These are phyloP conservation scores for Halcyon chelicuti DNA, from an alignment of 2,797 vertebrate species.

Conservation along the genomic window DNA sequence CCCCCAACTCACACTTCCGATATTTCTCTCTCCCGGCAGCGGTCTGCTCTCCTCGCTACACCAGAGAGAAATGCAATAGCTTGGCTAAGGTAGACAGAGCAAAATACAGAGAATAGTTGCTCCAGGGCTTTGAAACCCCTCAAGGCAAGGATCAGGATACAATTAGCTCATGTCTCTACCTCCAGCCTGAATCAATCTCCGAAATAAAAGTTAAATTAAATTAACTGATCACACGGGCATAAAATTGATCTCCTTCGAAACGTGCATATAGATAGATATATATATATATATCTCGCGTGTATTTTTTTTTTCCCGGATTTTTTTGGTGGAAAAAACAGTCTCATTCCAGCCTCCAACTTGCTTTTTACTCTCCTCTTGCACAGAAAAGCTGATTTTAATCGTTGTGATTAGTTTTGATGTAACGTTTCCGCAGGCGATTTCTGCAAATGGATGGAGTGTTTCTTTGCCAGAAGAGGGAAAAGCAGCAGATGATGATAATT, in stretches of 20 bases:
- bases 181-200: slow-evolving; percentile 93
- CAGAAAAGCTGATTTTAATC: slow-evolving; percentile 99
- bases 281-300: slow-evolving; percentile 36
- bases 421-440: slow-evolving; percentile 94
- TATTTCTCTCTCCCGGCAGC: slow-evolving; percentile 87
- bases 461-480: slow-evolving; percentile 97
- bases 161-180: slow-evolving; percentile 99
- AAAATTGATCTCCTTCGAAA: slow-evolving; percentile 85
- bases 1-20: slow-evolving; percentile 54
- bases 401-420: slow-evolving; percentile 99
- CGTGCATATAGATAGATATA: slow-evolving; percentile 67
- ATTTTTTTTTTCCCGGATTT: slow-evolving; percentile 78
- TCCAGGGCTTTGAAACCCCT: slow-evolving; percentile 98
- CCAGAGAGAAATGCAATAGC: slow-evolving; percentile 98
- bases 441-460: slow-evolving; percentile 99
- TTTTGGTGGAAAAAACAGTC: slow-evolving; percentile 82
- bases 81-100: slow-evolving; percentile 98
- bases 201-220: slow-evolving; percentile 91
- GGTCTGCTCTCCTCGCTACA: slow-evolving; percentile 93
- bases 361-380: slow-evolving; percentile 92
- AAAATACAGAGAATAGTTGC: slow-evolving; percentile 98
- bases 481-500: slow-evolving; percentile 99
- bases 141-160: slow-evolving; percentile 99
- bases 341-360: slow-evolving; percentile 92
- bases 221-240: slow-evolving; percentile 85